These are phyloP conservation scores for Portunus trituberculatus DNA, from an alignment of 1,140 invertebrate species.

Conservation along the genomic window DNA sequence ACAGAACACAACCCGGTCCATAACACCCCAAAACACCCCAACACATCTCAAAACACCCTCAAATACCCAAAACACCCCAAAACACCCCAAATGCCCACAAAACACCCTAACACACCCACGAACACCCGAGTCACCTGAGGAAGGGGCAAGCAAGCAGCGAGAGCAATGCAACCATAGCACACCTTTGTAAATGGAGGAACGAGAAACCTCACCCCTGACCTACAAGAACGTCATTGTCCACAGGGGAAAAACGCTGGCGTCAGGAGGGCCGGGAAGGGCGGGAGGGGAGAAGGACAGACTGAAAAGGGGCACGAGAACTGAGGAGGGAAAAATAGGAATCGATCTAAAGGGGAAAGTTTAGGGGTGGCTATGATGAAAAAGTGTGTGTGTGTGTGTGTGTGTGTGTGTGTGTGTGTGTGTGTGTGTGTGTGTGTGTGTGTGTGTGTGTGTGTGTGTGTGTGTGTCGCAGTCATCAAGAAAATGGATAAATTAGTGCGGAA, in stretches of 20 bases:
- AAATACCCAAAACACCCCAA: too few species aligned
- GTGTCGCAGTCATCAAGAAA: too few species aligned
- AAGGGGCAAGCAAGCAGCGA: neutral
- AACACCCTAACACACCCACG: neutral
- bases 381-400: conserved; percentile 42
- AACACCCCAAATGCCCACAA: too few species aligned
- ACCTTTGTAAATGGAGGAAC: neutral
- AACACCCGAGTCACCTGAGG: neutral
- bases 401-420: conserved; percentile 42
- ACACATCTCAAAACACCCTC: too few species aligned
- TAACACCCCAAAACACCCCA: too few species aligned
- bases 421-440: conserved; percentile 17
- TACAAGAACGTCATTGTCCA: neutral
- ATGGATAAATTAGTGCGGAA: too few species aligned
- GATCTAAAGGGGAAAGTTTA: neutral
- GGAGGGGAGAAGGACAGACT: neutral
- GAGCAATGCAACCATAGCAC: neutral
- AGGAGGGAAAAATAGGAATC: neutral
- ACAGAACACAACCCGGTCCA: too few species aligned
- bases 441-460: neutral
- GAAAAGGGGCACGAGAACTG: neutral
- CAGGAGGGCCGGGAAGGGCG: neutral
- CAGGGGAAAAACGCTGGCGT: neutral
- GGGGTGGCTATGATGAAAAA: neutral
- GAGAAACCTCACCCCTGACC: neutral